phyloP scores from a whole-genome alignment of 2,113 vertebrate genomes.

The Fulmarus glacialis region DNA sequence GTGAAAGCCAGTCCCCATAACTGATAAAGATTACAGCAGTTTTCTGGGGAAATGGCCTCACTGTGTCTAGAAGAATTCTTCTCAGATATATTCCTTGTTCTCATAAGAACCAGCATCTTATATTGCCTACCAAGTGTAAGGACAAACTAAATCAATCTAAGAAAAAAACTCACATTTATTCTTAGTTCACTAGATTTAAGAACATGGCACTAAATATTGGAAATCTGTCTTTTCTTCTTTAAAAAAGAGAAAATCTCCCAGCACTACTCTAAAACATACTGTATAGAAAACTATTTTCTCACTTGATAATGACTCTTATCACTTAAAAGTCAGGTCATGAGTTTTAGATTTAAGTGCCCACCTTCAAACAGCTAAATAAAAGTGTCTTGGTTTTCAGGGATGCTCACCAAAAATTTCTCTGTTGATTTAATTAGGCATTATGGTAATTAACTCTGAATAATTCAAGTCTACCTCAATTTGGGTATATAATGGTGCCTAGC shows the following conservation, averaged over 20 bases:
- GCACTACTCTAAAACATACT: not conserved
- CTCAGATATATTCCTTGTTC: not conserved
- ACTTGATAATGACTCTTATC: not conserved
- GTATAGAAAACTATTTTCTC: not conserved
- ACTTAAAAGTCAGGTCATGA: not conserved
- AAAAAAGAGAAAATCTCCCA: not conserved
- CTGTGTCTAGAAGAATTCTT: not conserved
- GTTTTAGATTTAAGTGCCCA: not conserved
- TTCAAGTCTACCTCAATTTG: not conserved
- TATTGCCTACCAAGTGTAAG: not conserved
- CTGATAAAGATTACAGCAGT: not conserved
- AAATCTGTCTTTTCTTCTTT: not conserved
- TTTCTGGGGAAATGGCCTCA: not conserved
- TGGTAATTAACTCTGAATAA: not conserved
- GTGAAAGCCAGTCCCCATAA: not conserved
- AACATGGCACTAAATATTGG: not conserved
- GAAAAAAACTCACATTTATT: not conserved
- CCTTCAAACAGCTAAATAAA: not conserved
- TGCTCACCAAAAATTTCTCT: not conserved
- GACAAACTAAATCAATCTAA: not conserved
- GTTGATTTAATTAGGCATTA: not conserved
- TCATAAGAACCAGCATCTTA: not conserved
- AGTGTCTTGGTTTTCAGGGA: not conserved
- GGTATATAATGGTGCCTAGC: not conserved
- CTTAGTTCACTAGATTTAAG: not conserved